phyloP scores from a whole-genome alignment of 2,888 invertebrate species.

The Drosophila merina region DNA sequence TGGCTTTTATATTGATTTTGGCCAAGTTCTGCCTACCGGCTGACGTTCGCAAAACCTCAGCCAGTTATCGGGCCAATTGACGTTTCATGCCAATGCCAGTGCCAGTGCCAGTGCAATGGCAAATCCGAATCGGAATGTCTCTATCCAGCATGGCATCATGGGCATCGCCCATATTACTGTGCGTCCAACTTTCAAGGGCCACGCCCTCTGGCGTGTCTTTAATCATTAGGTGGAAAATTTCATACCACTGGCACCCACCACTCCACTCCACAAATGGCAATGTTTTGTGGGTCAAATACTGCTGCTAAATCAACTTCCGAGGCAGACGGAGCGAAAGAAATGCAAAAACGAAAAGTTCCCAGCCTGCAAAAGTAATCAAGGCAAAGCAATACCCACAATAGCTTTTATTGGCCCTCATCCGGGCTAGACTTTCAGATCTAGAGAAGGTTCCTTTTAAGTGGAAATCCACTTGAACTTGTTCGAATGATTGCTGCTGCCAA shows the following conservation, averaged over 20 bases:
- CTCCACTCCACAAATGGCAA: conserved; percentile 14
- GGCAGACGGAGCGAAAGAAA: conserved; percentile 31
- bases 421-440: conserved; percentile 17
- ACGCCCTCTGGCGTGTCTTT: conserved; percentile 57
- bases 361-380: conserved; percentile 40
- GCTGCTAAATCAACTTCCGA: conserved; percentile 26
- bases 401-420: conserved; percentile 31
- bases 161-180: conserved; percentile 28
- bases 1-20: conserved; percentile 56
- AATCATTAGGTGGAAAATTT: conserved; percentile 34
- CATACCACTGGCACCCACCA: conserved; percentile 1
- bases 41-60: conserved; percentile 13
- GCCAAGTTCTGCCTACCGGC: conserved; percentile 28
- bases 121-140: conserved; percentile 28
- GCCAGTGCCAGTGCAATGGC: conserved; percentile 6
- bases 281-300: conserved; percentile 33
- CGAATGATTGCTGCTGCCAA: conserved; percentile 13
- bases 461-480: conserved; percentile 29
- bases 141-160: conserved; percentile 38
- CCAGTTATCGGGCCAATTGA: conserved; percentile 45
- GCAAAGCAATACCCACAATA: conserved; percentile 31
- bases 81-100: conserved; percentile 14
- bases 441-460: conserved; percentile 9
- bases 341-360: conserved; percentile 28
- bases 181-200: conserved; percentile 20